A percentile compares a stretch with the other conserved stretches of the same genome.
Conservation (phyloP, 2,888 invertebrate genomes). For the Allolobophora icterica region DNA sequence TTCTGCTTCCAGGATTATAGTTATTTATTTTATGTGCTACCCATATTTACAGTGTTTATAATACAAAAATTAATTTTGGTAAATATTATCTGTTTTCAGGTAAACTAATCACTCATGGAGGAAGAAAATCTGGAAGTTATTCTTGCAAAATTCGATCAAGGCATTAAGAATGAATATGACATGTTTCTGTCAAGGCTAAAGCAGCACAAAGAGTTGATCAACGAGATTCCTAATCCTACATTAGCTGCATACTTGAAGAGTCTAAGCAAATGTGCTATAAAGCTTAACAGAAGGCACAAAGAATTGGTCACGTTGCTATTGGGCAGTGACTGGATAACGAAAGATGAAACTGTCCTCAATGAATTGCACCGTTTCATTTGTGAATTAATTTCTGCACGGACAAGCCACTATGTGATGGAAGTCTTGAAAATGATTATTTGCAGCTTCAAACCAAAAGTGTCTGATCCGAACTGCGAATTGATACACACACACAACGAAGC, state of each 20-base stretch:
- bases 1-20: too few relatives aligned
- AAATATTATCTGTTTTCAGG: slow-evolving; percentile 14
- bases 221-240: slow-evolving; percentile 39
- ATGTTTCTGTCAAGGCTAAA: neutral
- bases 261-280: slow-evolving; percentile 52
- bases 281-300: slow-evolving; percentile 53
- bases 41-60: too few relatives aligned
- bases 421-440: slow-evolving; percentile 72
- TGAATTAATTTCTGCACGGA: slow-evolving; percentile 75
- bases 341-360: slow-evolving; percentile 62
- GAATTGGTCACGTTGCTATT: slow-evolving; percentile 51
- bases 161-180: slow-evolving; percentile 7
- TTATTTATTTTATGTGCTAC: too few relatives aligned
- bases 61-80: neutral
- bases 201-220: neutral
- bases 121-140: neutral
- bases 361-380: slow-evolving; percentile 74
- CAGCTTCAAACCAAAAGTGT: slow-evolving; percentile 69
- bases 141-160: neutral
- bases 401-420: slow-evolving; percentile 71
- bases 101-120: neutral
- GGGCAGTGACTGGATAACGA: slow-evolving; percentile 53
- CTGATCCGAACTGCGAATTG: slow-evolving; percentile 19
- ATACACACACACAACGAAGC: slow-evolving; percentile 65
- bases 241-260: slow-evolving; percentile 49